Evolutionary conservation across 1,140 invertebrate species (phyloP).

Genomic region (Euwallacea similis): DNA sequence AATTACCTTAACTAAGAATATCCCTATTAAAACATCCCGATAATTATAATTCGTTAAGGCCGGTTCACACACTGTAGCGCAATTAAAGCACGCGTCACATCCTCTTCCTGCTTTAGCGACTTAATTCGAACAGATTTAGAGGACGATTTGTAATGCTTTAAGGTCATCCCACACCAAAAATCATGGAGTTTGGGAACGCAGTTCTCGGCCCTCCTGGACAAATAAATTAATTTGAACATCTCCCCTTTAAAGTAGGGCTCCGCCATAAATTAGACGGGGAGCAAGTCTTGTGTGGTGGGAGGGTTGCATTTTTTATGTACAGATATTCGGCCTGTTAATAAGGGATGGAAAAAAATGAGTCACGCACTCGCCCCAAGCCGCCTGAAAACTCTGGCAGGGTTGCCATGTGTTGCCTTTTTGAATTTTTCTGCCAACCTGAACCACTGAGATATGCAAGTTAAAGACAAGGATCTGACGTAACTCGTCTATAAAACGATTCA

Average conservation of each 20-base stretch:
- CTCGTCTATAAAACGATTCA: too few relatives aligned
- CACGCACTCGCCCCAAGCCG: constrained; percentile 38
- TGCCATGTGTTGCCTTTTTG: too few relatives aligned
- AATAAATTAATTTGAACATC: constrained; percentile 45
- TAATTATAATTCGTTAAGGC: constrained; percentile 52
- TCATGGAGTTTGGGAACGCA: constrained; percentile 1
- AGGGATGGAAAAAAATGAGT: constrained; percentile 51
- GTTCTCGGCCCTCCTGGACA: constrained; percentile 1
- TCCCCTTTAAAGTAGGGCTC: constrained; percentile 39
- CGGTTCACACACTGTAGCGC: constrained; percentile 47
- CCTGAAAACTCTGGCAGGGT: too few relatives aligned
- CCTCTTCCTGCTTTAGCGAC: constrained; percentile 46
- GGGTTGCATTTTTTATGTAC: constrained; percentile 52
- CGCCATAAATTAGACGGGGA: constrained; percentile 42
- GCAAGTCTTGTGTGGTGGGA: constrained; percentile 36
- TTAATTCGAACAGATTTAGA: constrained; percentile 43
- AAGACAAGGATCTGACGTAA: too few relatives aligned
- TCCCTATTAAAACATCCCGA: constrained; percentile 50
- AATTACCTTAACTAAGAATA: constrained; percentile 53
- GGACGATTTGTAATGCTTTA: too few relatives aligned
- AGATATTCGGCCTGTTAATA: constrained; percentile 48
- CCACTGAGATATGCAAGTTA: too few relatives aligned
- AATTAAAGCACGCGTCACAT: constrained; percentile 51
- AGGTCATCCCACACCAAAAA: too few relatives aligned
- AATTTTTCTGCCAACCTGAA: too few relatives aligned